Evolutionary conservation across 2,888 invertebrate species (phyloP).

Genomic region (Acronicta leporina): DNA sequence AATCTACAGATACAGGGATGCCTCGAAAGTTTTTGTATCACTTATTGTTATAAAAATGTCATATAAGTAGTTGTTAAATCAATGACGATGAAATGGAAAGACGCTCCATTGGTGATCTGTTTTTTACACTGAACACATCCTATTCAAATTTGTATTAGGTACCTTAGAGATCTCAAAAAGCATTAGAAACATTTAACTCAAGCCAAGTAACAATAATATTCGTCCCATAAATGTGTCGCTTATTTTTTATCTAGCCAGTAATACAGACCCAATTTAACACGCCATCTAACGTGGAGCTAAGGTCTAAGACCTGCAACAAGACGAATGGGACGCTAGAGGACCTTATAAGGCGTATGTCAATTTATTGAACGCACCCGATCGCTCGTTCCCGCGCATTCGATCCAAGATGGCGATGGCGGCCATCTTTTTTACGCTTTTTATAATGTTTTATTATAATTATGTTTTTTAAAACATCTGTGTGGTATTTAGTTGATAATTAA

Average conservation of each 20-base stretch:
- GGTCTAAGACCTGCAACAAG: constrained; percentile 73
- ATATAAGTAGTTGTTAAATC: no score
- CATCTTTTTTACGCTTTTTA: constrained; percentile 69
- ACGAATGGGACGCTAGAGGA: constrained; percentile 70
- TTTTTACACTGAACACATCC: no score
- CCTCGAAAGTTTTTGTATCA: no score
- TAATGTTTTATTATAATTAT: constrained; percentile 71
- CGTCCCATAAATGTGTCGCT: constrained; percentile 41
- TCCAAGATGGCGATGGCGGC: constrained; percentile 71
- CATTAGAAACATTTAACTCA: constrained; percentile 37
- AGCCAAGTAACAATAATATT: constrained; percentile 30
- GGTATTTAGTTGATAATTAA: constrained; percentile 38
- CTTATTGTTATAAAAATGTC: no score
- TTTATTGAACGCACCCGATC: constrained; percentile 79
- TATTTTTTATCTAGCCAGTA: constrained; percentile 65
- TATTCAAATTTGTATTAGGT: background rate
- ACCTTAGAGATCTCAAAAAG: background rate
- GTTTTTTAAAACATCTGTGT: constrained; percentile 63
- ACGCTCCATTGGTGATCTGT: no score
- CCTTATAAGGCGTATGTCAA: constrained; percentile 85
- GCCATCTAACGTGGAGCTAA: constrained; percentile 69
- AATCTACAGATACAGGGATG: no score
- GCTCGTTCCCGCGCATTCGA: constrained; percentile 76
- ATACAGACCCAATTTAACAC: constrained; percentile 71
- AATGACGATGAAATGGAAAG: no score